Evolutionary conservation across 2,888 invertebrate species (phyloP).

Genomic region (Drosophila fungiperda): DNA sequence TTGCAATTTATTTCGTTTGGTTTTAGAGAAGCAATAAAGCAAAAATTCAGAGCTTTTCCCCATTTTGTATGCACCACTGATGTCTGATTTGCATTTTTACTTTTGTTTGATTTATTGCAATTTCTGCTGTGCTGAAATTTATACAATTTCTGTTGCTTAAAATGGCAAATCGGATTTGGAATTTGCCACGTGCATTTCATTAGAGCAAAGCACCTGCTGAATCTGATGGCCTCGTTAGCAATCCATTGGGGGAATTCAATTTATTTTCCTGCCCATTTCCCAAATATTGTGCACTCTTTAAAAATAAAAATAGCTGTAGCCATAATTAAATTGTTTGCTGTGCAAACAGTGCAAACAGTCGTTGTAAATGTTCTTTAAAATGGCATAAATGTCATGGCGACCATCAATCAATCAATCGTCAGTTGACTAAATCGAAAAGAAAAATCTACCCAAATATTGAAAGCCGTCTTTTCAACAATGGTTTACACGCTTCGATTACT

Average conservation of each 20-base stretch:
- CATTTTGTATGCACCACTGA: conserved; percentile 23
- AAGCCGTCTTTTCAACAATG: not conserved
- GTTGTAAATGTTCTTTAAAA: conserved; percentile 1
- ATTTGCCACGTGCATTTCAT: conserved; percentile 45
- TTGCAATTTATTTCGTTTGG: not conserved
- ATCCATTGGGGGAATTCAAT: conserved; percentile 54
- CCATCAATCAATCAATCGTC: conserved; percentile 25
- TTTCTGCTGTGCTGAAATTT: conserved; percentile 57
- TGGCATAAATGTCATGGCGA: conserved; percentile 27
- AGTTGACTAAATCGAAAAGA: conserved; percentile 1
- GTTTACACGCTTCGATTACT: conserved; percentile 24
- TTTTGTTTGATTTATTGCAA: conserved; percentile 71
- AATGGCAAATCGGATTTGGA: conserved; percentile 15
- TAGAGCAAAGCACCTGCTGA: conserved; percentile 28
- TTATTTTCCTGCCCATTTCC: conserved; percentile 49
- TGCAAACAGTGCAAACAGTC: not conserved
- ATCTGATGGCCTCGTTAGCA: conserved; percentile 49
- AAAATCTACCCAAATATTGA: not conserved
- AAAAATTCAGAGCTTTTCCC: not conserved
- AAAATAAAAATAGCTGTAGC: conserved; percentile 14
- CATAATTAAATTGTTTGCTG: conserved; percentile 1
- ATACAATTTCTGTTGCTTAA: conserved; percentile 38
- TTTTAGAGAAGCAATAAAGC: not conserved
- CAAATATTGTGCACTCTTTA: conserved; percentile 25
- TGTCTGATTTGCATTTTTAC: conserved; percentile 67